Evolutionary conservation across 2,888 invertebrate genomes (phyloP), one percentile per base, ranked within the genome.

Genomic region (Caenorhabditis sp.): DNA sequence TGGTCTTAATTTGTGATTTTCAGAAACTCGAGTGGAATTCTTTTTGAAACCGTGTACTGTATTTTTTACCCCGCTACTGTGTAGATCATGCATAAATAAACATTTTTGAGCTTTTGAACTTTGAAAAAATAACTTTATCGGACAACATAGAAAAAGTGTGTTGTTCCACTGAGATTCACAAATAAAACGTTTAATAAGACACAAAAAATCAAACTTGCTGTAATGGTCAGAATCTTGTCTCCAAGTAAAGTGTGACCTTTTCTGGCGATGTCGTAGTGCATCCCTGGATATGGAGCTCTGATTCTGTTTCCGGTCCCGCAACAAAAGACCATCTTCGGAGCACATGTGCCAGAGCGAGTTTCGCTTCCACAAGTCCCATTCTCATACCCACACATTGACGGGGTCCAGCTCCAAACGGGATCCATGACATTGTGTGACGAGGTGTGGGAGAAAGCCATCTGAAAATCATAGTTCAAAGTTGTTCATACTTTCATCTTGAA

Each of bases 381-480:
- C 90, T 69, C 87, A 90, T 88, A 72, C 91, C 91, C 51, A 91
- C 87, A 74, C 91, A 91, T 54, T 85, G 83, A 72, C 91, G 76
- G 0, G 91, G 90, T 2, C 91, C 91, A 2, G 86, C 89, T 14
- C 91, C 91, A 61, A 89, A 90, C 26, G 88, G 88, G n/a, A 87
- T 70, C 87, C 86, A 88, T 0, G 86, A 80, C 80, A 85, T 80
- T 4, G 19, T 58, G 41, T 85, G 86, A 0, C 84, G 72, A 12
- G 63, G n/a, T 1, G 69, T 49, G 0, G 58, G 26, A 2, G 76
- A 58, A 10, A 81, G 38, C 88, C 88, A 90, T 77, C 87, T 86
- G 51, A 54, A 79, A 49, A 16, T 24, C 0, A 6, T 38, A 7
- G 2, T n/a, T 24, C n/a, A 47, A 22, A 22, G 35, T 28, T 0